phyloP scores from a whole-genome alignment of 2,113 vertebrate genomes.

The Coryphaenoides rupestris region DNA sequence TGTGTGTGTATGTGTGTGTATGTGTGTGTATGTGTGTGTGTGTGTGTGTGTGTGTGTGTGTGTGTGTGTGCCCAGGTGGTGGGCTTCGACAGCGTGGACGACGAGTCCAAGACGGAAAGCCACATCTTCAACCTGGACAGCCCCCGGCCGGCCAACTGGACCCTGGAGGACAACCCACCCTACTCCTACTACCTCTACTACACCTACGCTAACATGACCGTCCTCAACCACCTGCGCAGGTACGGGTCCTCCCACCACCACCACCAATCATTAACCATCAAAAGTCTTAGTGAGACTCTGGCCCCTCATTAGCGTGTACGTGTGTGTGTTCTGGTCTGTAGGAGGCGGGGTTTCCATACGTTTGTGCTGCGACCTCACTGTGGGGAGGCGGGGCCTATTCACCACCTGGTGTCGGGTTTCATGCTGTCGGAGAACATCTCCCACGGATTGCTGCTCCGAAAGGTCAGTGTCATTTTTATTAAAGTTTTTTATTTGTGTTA shows the following conservation, averaged over 20 bases:
- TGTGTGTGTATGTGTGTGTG: no score
- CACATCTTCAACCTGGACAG: conserved; percentile 93
- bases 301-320: not conserved
- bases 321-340: conserved; percentile 34
- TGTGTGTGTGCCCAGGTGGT: conserved; percentile 77
- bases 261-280: not conserved
- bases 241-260: conserved; percentile 48
- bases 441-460: conserved; percentile 90
- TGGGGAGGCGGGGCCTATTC: conserved; percentile 92
- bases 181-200: conserved; percentile 98
- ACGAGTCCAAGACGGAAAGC: conserved; percentile 94
- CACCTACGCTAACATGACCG: conserved; percentile 93
- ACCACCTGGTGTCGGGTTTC: conserved; percentile 94
- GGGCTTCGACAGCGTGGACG: conserved; percentile 95
- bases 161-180: conserved; percentile 88
- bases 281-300: not conserved
- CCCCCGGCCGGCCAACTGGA: conserved; percentile 86
- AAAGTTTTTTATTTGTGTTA: no score
- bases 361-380: conserved; percentile 95
- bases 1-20: no score
- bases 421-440: conserved; percentile 98
- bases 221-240: conserved; percentile 92
- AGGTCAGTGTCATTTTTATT: conserved; percentile 82
- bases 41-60: no score
- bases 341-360: conserved; percentile 84